These are phyloP conservation scores for Brachyptera putata DNA, from an alignment of 2,888 invertebrate species.

Conservation along the genomic window DNA sequence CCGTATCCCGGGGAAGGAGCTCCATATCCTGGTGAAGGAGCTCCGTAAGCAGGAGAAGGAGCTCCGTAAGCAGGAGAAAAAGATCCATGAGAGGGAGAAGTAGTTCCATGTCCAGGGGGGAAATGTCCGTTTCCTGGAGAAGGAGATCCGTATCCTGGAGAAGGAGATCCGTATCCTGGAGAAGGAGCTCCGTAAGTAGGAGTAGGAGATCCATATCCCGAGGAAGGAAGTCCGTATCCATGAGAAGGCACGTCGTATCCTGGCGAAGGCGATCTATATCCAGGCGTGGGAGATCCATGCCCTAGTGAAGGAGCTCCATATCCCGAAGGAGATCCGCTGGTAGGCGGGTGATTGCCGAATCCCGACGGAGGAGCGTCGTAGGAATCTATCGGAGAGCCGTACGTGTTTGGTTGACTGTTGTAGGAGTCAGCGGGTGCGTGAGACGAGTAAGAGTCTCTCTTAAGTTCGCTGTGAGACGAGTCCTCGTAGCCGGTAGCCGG, in stretches of 20 bases:
- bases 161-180: constrained; percentile 18
- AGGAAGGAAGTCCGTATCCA: background rate
- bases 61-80: constrained; percentile 33
- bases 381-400: constrained; percentile 33
- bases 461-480: background rate
- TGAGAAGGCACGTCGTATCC: background rate
- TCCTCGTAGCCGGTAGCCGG: background rate
- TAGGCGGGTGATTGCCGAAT: background rate
- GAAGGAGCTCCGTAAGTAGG: constrained; percentile 22
- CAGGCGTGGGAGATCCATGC: background rate
- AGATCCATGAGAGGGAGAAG: constrained; percentile 33
- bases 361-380: background rate
- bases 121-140: too few relatives aligned
- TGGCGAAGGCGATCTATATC: background rate
- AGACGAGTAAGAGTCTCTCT: too few relatives aligned
- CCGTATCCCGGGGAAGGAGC: constrained; percentile 45
- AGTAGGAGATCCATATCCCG: constrained; percentile 27
- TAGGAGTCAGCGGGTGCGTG: too few relatives aligned
- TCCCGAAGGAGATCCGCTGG: background rate
- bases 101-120: too few relatives aligned
- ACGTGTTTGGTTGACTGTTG: constrained; percentile 30
- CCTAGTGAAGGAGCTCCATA: background rate
- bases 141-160: constrained; percentile 35
- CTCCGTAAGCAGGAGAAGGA: constrained; percentile 29
- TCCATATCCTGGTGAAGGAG: constrained; percentile 37